Conservation (phyloP, 2,797 vertebrate species). For the Acanthurus leucopareius region DNA sequence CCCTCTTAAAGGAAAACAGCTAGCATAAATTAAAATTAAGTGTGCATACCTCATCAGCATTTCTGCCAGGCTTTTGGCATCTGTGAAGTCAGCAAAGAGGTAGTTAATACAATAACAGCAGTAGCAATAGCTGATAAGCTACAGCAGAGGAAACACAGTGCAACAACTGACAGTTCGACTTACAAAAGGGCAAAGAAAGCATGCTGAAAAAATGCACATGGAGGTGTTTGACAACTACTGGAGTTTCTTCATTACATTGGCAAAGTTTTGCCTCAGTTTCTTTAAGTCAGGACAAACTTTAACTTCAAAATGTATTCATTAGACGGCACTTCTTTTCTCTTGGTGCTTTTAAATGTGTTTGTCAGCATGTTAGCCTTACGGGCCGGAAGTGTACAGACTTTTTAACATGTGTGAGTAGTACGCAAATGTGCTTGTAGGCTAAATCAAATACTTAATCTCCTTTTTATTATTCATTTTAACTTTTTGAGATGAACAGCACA, state of each 20-base stretch:
- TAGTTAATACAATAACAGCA: constrained; percentile 64
- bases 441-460: too few relatives aligned
- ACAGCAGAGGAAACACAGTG: constrained; percentile 35
- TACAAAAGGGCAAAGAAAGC: constrained; percentile 10
- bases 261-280: constrained; percentile 14
- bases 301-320: constrained; percentile 9
- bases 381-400: neutral
- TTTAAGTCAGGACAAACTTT: neutral
- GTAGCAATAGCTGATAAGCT: constrained; percentile 46
- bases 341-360: neutral
- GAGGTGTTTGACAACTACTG: neutral
- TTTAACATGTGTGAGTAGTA: neutral
- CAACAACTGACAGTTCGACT: constrained; percentile 34
- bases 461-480: too few relatives aligned
- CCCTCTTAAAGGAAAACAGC: constrained; percentile 60
- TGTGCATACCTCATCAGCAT: constrained; percentile 98
- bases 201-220: neutral
- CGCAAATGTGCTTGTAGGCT: neutral
- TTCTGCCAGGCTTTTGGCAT: constrained; percentile 99
- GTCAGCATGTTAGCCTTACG: neutral
- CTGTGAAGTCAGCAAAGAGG: constrained; percentile 88
- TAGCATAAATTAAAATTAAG: constrained; percentile 72
- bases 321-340: neutral
- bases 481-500: too few relatives aligned
- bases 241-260: constrained; percentile 15